Percentiles rank a stretch among this genome's conserved stretches.
Conservation (phyloP, 2,113 vertebrate species). For the Sinocyclocheilus anshuiensis region DNA sequence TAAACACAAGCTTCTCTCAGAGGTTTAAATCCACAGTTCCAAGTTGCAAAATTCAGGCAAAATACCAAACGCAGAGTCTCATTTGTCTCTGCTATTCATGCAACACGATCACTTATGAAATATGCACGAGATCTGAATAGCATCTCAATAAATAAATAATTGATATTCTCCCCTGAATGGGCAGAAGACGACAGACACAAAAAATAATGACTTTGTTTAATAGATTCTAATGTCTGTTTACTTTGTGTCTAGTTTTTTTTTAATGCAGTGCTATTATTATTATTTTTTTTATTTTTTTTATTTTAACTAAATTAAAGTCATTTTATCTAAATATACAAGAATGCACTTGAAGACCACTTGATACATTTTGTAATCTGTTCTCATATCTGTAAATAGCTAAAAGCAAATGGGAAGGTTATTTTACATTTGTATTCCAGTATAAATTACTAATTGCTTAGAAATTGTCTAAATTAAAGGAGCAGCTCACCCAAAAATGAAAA, state of each 20-base stretch:
- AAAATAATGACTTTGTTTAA: slow-evolving; percentile 39
- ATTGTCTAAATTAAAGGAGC: too few species aligned
- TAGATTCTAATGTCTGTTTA: slow-evolving; percentile 19
- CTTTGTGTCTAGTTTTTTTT: not conserved
- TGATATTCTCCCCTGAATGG: slow-evolving; percentile 43
- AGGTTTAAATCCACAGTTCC: slow-evolving; percentile 9
- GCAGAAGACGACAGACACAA: slow-evolving; percentile 37
- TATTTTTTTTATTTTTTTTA: not conserved
- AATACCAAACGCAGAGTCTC: slow-evolving; percentile 19
- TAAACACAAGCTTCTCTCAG: slow-evolving; percentile 39
- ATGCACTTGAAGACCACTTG: not conserved
- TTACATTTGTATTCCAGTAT: not conserved
- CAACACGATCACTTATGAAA: slow-evolving; percentile 54
- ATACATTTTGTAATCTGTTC: not conserved
- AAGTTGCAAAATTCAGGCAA: slow-evolving; percentile 22
- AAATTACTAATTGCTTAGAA: too few species aligned
- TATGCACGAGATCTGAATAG: slow-evolving; percentile 62
- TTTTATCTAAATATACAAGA: not conserved
- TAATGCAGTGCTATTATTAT: not conserved
- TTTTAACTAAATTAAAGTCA: not conserved
- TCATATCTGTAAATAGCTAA: not conserved
- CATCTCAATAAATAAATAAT: slow-evolving; percentile 61
- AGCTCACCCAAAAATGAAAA: too few species aligned
- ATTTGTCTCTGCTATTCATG: slow-evolving; percentile 44
- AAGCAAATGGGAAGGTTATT: not conserved